Percentiles rank a stretch among this genome's conserved stretches.
Evolutionary conservation across 2,113 vertebrate species (phyloP).

Genomic region (Eonycteris spelaea): DNA sequence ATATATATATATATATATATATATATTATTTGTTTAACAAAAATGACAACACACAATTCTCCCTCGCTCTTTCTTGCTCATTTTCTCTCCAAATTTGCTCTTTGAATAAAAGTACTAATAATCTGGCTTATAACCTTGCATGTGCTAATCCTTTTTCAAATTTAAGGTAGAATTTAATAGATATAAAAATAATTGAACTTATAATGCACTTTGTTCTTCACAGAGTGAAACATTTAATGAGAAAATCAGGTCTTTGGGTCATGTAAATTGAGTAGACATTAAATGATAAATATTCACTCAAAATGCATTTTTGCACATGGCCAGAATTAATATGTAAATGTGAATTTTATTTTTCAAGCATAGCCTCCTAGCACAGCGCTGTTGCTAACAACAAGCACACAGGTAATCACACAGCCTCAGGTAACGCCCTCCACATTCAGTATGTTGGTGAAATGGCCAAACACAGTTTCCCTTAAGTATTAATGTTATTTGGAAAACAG

Average conservation of each 20-base stretch:
- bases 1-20: too few relatives aligned
- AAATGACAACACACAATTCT: neutral
- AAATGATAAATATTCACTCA: neutral
- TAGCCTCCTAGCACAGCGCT: neutral
- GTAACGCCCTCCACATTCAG: neutral
- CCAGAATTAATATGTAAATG: neutral
- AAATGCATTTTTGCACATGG: neutral
- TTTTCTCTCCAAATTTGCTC: neutral
- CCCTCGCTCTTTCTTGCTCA: neutral
- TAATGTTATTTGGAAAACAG: neutral
- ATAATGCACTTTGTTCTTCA: neutral
- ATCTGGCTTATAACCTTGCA: neutral
- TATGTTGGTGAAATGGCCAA: neutral
- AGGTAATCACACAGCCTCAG: neutral
- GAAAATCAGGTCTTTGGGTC: neutral
- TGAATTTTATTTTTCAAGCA: neutral
- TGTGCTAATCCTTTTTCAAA: neutral
- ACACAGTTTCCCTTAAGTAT: neutral
- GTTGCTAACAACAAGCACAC: neutral
- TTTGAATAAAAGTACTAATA: constrained; percentile 15
- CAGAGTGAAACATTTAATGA: neutral
- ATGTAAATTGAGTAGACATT: neutral
- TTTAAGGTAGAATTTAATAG: neutral
- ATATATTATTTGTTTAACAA: too few relatives aligned
- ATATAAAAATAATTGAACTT: neutral